Evolutionary conservation across 2,888 invertebrate species (phyloP), one percentile per base, ranked within the genome.

Genomic region (Tiliacea aurago): DNA sequence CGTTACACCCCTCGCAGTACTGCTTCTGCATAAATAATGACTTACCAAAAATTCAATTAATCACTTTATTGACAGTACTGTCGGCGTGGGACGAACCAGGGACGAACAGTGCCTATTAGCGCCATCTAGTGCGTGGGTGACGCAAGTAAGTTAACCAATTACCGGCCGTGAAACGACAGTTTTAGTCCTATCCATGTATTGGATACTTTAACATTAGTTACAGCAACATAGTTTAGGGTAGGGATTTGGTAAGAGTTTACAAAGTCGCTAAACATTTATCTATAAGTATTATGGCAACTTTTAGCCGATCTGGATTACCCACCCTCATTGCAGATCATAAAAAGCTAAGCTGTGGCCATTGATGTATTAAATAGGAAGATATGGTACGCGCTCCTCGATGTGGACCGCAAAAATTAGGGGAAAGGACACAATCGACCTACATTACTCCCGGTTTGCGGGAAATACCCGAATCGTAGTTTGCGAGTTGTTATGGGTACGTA

Each of bases 31-130:
- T 71, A n/a, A 56, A 73, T 56, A 76, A 73, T 33, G n/a, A 45
- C 47, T 43, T 47, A 28, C 13, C n/a, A 45, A 65, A 61, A 59
- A 65, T 61, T 51, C 23, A 55, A 76, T 78, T 56, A 68, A 69
- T 78, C 59, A 78, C 49, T 45, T 13, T 45, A 78, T 65, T 70
- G 74, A 68, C 67, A 70, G 47, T 11, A 18, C 51, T 51, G 61
- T 62, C 51, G n/a, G 33, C 70, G 53, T 45, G 15, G 23, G 66
- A 51, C 62, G 70, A 47, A 23, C 15, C 4, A 28, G 76, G 45
- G 51, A 20, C 18, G 59, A 45, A 63, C 28, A 58, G 28, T 37
- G 9, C 43, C 13, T 64, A 49, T 64, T 80, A 73, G 33, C 59
- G 33, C 74, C 59, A 65, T 80, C 63, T 76, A 59, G 53, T n/a